These are phyloP conservation scores for Abrostola tripartita DNA, from an alignment of 2,888 invertebrate species.

Conservation along the genomic window DNA sequence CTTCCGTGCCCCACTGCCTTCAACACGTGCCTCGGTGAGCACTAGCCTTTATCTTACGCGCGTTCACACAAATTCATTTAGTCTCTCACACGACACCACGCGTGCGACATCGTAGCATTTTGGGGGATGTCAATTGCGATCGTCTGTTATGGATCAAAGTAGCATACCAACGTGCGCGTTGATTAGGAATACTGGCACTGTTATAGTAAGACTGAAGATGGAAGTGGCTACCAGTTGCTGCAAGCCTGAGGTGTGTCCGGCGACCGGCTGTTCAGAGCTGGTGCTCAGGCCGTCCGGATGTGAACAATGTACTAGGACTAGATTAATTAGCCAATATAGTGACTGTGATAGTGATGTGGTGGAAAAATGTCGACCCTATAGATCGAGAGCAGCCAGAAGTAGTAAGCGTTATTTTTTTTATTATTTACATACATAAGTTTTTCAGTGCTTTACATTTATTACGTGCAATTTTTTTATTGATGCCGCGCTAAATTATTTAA, in stretches of 20 bases:
- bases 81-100: conserved; percentile 83
- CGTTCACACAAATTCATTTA: conserved; percentile 82
- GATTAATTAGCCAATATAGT: conserved; percentile 81
- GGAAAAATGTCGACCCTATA: conserved; percentile 77
- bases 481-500: conserved; percentile 7
- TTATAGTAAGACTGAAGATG: conserved; percentile 81
- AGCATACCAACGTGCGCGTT: conserved; percentile 79
- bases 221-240: conserved; percentile 67
- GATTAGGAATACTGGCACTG: conserved; percentile 77
- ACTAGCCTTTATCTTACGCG: conserved; percentile 83
- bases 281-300: conserved; percentile 72
- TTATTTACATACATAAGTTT: conserved; percentile 15
- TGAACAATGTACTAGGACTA: conserved; percentile 83
- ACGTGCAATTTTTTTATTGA: conserved; percentile 2
- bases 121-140: conserved; percentile 80
- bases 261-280: conserved; percentile 59
- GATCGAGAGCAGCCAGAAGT: conserved; percentile 79
- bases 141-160: conserved; percentile 80
- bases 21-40: conserved; percentile 73
- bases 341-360: conserved; percentile 85
- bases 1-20: conserved; percentile 71
- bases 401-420: conserved; percentile 75
- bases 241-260: conserved; percentile 59
- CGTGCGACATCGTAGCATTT: conserved; percentile 80
- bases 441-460: conserved; percentile 14